Base-by-base conservation (phyloP, 2,113 vertebrate species). In the Melanostigma gelatinosum region DNA sequence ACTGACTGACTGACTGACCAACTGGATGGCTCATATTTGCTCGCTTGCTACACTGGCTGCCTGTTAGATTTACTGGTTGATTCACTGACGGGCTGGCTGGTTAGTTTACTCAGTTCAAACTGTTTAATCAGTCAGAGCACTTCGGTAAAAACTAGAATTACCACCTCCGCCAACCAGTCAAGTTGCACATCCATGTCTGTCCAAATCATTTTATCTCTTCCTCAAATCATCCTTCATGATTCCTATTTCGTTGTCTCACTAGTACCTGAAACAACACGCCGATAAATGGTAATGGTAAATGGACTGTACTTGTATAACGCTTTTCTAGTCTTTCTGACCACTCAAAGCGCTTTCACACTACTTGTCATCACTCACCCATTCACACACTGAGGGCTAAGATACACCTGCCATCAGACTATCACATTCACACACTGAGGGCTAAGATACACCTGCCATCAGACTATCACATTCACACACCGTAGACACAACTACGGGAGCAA, bases 1-100 rank as follows among this genome's bases (percentile, higher is more conserved):
- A 78, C 44, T 63, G 80, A 75, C 75, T 68, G 80, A 75, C 69
- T 65, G 55, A 46, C 27, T 29, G 71, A 57, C 61, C 44, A 13
- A 32, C 70, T 71, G 79, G 54, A 66, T 44, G 79, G 20, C 65
- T 83, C 20, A 16, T 5, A 32, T 48, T 66, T 79, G 42, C 77
- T 54, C 1, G 1, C 68, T 67, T 72, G 29, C 44, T 66, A 2
- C 27, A 36, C 22, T 46, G 42, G 13, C 54, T 38, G 58, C 9
- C 67, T 57, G 20, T 20, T 44, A 52, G 34, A 52, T 32, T 32
- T 61, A 24, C 29, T 73, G 58, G 29, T 3, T 63, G 72, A 57
- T 61, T 61, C 32, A 60, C 38, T 50, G 6, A 20, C 52, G 16
- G 58, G 20, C 48, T 42, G n/a, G 3, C 2, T 58, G 57, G 27